These are phyloP conservation scores for Synanthedon formicaeformis DNA, from an alignment of 2,888 invertebrate species.

Conservation along the genomic window DNA sequence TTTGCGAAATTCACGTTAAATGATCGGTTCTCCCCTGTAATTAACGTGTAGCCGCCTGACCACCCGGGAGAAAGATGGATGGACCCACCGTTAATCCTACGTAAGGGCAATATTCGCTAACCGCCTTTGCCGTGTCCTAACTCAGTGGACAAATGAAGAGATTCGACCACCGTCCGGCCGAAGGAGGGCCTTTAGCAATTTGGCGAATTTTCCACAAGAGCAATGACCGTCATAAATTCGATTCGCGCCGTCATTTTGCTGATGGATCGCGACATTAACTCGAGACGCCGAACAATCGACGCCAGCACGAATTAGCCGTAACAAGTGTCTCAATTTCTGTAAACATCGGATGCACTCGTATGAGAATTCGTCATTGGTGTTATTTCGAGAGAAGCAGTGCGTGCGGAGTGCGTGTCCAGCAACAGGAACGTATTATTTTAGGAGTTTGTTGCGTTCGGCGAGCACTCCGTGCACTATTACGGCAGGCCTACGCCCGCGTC, in stretches of 20 bases:
- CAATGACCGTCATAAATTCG: constrained; percentile 40
- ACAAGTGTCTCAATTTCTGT: background rate
- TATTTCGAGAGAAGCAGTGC: constrained; percentile 19
- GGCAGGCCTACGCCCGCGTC: constrained; percentile 38
- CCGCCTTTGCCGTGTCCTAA: constrained; percentile 40
- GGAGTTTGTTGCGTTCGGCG: constrained; percentile 32
- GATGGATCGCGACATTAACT: constrained; percentile 36
- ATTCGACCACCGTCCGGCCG: constrained; percentile 19
- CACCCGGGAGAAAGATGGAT: constrained; percentile 53
- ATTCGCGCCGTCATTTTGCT: constrained; percentile 43
- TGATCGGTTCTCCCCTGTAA: constrained; percentile 59
- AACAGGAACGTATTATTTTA: constrained; percentile 45
- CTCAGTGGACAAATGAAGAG: constrained; percentile 47
- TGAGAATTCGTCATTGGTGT: constrained; percentile 25
- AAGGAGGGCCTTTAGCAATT: constrained; percentile 24
- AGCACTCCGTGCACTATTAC: constrained; percentile 57
- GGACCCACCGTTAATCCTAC: constrained; percentile 43
- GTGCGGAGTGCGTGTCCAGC: constrained; percentile 12
- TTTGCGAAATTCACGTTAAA: constrained; percentile 63
- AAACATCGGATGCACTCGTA: background rate
- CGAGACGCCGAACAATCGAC: background rate
- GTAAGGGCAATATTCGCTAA: constrained; percentile 48
- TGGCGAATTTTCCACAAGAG: constrained; percentile 35
- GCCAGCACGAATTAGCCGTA: background rate
- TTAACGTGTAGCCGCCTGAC: constrained; percentile 55